These are phyloP conservation scores for Anthrax anthrax DNA, from an alignment of 2,888 invertebrate species.

Conservation along the genomic window DNA sequence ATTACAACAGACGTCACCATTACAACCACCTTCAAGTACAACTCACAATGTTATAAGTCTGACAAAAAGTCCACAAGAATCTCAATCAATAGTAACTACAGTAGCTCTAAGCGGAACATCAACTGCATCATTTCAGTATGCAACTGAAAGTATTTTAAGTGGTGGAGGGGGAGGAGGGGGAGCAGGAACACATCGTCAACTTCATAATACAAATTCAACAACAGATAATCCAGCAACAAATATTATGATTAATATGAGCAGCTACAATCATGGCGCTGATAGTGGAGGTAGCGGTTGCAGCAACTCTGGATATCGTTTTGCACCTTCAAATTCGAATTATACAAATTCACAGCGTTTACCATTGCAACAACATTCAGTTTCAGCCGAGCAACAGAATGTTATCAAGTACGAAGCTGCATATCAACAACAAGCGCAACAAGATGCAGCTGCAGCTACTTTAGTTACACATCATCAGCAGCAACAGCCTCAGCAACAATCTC, in stretches of 20 bases:
- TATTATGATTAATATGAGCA: neutral
- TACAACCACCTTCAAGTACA: constrained; percentile 21
- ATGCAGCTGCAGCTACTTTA: constrained; percentile 26
- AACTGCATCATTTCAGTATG: neutral
- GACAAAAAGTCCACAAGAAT: neutral
- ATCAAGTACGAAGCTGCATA: neutral
- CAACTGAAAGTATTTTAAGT: neutral
- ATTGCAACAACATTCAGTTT: neutral
- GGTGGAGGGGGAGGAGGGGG: no score
- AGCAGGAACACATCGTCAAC: neutral
- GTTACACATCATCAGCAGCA: constrained; percentile 20
- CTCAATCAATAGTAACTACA: neutral
- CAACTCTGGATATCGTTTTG: neutral
- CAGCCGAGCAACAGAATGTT: neutral
- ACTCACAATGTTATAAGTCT: constrained; percentile 10
- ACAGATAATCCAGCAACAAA: neutral
- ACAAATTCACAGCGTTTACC: neutral
- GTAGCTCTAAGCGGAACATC: neutral
- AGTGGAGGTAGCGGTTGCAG: neutral
- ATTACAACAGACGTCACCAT: constrained; percentile 18
- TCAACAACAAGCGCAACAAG: constrained; percentile 18
- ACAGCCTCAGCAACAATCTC: constrained; percentile 17
- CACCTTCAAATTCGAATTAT: neutral
- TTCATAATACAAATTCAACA: neutral
- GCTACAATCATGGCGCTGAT: neutral